Percentiles rank a stretch among this genome's conserved stretches.
Evolutionary conservation across 1,140 invertebrate species (phyloP).

Genomic region (Rhopalosiphum padi): DNA sequence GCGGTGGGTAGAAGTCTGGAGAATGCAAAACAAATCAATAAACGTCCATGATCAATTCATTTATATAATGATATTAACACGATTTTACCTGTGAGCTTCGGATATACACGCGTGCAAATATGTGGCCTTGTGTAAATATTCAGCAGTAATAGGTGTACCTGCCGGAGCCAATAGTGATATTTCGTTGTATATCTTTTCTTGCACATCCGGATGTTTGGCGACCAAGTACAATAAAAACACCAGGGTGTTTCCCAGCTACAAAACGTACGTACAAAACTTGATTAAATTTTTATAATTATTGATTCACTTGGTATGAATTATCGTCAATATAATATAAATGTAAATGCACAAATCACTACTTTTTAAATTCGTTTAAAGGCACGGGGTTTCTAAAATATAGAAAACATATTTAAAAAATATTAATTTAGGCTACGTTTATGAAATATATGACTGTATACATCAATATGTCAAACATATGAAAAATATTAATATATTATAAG

Average conservation of each 20-base stretch:
- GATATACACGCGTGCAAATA: constrained; percentile 86
- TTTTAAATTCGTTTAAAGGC: not conserved
- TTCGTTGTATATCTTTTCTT: constrained; percentile 80
- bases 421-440: not conserved
- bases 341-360: not conserved
- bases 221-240: constrained; percentile 80
- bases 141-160: constrained; percentile 68
- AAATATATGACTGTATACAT: not conserved
- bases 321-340: not conserved
- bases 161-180: constrained; percentile 68
- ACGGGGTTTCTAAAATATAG: not conserved
- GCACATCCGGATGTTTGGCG: constrained; percentile 73
- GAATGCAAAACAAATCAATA: not conserved
- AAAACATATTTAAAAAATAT: not conserved
- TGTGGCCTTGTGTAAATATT: constrained; percentile 71
- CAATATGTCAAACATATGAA: not conserved
- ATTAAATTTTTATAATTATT: not conserved
- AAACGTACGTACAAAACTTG: constrained; percentile 34
- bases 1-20: constrained; percentile 81
- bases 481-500: not conserved
- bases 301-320: constrained; percentile 42
- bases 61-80: not conserved
- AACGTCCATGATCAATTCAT: not conserved
- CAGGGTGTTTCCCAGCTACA: constrained; percentile 80
- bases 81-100: constrained; percentile 75